A percentile compares a stretch with the other conserved stretches of the same genome.
phyloP scores from a whole-genome alignment of 2,888 invertebrate genomes.

The Deilephila elpenor region DNA sequence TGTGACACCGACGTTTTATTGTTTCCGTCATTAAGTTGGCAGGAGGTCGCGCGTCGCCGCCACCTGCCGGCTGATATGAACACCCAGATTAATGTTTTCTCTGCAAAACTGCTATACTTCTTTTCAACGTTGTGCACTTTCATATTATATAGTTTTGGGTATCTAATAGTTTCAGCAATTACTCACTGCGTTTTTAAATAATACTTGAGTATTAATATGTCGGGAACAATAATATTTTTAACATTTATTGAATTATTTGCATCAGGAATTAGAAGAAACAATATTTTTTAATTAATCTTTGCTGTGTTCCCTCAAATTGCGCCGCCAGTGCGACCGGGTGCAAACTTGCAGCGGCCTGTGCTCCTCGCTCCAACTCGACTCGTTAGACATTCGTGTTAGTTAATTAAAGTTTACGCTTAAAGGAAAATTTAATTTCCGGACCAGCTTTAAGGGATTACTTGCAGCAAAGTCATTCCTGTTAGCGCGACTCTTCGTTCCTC shows the following conservation, averaged over 20 bases:
- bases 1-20: conserved; percentile 41
- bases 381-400: conserved; percentile 59
- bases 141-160: neutral
- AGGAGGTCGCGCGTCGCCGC: conserved; percentile 44
- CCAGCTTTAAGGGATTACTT: conserved; percentile 60
- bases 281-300: neutral
- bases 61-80: conserved; percentile 46
- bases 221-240: too few species aligned
- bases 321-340: conserved; percentile 47
- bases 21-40: conserved; percentile 39
- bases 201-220: too few species aligned
- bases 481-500: neutral
- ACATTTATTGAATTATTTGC: neutral
- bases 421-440: conserved; percentile 79
- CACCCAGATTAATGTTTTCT: conserved; percentile 48
- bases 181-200: too few species aligned
- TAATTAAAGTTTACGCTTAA: conserved; percentile 79
- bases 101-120: conserved; percentile 37
- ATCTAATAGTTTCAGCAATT: neutral
- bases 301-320: conserved; percentile 57
- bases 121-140: neutral
- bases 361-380: conserved; percentile 39
- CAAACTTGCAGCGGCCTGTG: conserved; percentile 38
- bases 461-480: conserved; percentile 3
- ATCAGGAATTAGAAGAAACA: neutral